Base-by-base conservation (phyloP, 1,140 invertebrate genomes). In the Coelopa frigida region DNA sequence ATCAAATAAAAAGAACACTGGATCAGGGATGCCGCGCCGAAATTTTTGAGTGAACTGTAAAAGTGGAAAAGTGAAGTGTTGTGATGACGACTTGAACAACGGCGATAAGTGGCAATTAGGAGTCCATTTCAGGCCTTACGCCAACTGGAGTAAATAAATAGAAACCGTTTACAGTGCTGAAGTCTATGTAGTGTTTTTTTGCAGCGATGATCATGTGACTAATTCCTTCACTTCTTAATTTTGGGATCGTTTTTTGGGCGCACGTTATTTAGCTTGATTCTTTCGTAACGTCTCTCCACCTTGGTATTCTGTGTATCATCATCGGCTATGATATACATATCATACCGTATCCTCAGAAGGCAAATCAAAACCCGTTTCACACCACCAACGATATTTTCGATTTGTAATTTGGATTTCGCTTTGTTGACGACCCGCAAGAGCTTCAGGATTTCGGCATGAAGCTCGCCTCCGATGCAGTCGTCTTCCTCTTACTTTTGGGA, bases 371-470 rank as follows among this genome's bases (percentile, higher is more conserved):
- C 29, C 1, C 17, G 14, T 14, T 26, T 11, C n/a, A 44, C 37
- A 3, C 27, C 36, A 4, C 48, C n/a, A 26, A 54, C n/a, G 6
- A 65, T 59, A 18, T 58, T 57, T 11, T 58, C 53, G 7, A 59
- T 33, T n/a, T 5, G 52, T 46, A 23, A 66, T 48, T 11, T 42
- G 35, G 18, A 66, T 31, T 45, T 66, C 62, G 40, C 32, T 26
- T 2, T 53, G 14, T 49, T 29, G 8, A 57, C n/a, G 12, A 36
- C 23, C 12, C 20, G 43, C 50, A 64, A 10, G 0, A 51, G 58
- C 0, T 56, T 49, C 5, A 50, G 35, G 14, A 65, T 32, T 5
- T 55, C 51, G 2, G 49, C 48, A 31, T 66, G 59, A 36, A 66
- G 27, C 39, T 62, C n/a, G n/a, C n/a, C n/a, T n/a, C n/a, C n/a